A percentile compares a stretch with the other conserved stretches of the same genome.
These are phyloP conservation scores for Ariopsis seemanni DNA, from an alignment of 2,113 vertebrate species.

Conservation along the genomic window DNA sequence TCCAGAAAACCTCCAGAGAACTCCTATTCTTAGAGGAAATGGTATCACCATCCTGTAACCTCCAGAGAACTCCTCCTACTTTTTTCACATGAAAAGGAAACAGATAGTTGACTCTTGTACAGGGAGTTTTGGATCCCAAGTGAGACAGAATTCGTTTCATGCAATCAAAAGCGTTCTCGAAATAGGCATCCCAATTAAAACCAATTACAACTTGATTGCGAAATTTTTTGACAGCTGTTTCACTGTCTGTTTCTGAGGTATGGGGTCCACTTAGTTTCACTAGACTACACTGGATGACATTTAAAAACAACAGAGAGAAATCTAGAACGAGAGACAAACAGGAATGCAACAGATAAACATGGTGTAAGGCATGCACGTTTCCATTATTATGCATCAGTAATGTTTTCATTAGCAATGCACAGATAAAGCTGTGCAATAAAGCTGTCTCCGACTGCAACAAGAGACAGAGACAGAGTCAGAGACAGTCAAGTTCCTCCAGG, in stretches of 20 bases:
- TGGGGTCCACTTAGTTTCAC: constrained; percentile 1
- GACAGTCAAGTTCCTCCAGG: not conserved
- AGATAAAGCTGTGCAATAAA: not conserved
- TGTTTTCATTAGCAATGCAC: not conserved
- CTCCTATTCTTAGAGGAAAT: too few relatives aligned
- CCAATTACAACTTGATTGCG: not conserved
- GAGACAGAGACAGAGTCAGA: too few relatives aligned
- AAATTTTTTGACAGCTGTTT: not conserved
- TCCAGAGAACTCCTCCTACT: too few relatives aligned
- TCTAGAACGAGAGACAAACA: not conserved
- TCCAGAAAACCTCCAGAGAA: too few relatives aligned
- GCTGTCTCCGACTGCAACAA: not conserved
- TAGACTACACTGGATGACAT: not conserved
- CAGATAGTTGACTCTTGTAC: too few relatives aligned
- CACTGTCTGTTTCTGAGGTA: not conserved
- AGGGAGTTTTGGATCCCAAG: not conserved
- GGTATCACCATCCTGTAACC: not conserved
- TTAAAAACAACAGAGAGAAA: not conserved
- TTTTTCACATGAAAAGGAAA: not conserved
- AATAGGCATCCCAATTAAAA: not conserved
- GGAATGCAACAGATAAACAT: not conserved
- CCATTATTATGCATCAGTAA: not conserved
- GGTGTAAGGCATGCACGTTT: not conserved
- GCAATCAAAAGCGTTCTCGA: not conserved
- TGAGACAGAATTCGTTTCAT: not conserved